phyloP scores from a whole-genome alignment of 2,797 vertebrate species.

The Channallabes apus region DNA sequence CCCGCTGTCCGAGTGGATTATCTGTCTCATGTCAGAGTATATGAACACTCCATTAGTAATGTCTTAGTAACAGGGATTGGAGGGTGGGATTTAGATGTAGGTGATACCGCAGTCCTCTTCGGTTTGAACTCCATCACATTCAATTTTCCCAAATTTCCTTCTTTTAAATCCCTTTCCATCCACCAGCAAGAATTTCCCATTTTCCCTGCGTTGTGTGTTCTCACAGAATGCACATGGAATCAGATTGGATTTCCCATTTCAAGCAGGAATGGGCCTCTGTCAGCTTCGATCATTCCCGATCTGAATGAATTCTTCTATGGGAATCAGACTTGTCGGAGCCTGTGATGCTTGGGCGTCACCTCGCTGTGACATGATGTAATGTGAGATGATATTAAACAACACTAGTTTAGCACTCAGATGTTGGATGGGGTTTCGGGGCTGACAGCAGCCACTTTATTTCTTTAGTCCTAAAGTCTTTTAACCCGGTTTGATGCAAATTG shows the following conservation, averaged over 20 bases:
- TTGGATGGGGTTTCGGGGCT: constrained; percentile 87
- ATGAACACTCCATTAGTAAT: constrained; percentile 59
- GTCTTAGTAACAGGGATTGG: constrained; percentile 24
- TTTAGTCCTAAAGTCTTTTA: constrained; percentile 97
- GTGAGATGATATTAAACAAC: constrained; percentile 98
- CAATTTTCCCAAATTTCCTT: constrained; percentile 47
- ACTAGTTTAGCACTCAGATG: constrained; percentile 92
- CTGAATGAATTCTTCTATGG: constrained; percentile 89
- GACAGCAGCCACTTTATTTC: constrained; percentile 98
- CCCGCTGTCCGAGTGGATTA: constrained; percentile 53
- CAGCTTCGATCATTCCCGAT: constrained; percentile 84
- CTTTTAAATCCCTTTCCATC: constrained; percentile 39
- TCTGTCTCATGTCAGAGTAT: constrained; percentile 54
- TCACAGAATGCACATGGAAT: constrained; percentile 51
- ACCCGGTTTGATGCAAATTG: constrained; percentile 97
- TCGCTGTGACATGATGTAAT: constrained; percentile 90
- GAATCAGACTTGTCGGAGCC: constrained; percentile 92
- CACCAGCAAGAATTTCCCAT: constrained; percentile 44
- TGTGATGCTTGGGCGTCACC: constrained; percentile 87
- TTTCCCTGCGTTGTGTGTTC: constrained; percentile 33
- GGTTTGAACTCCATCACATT: constrained; percentile 47
- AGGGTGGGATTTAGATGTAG: constrained; percentile 45
- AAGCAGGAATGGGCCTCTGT: constrained; percentile 80
- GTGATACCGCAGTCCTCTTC: constrained; percentile 42
- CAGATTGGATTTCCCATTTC: constrained; percentile 78